These are phyloP conservation scores for Esox lucius DNA, from an alignment of 2,797 vertebrate species.

Conservation along the genomic window DNA sequence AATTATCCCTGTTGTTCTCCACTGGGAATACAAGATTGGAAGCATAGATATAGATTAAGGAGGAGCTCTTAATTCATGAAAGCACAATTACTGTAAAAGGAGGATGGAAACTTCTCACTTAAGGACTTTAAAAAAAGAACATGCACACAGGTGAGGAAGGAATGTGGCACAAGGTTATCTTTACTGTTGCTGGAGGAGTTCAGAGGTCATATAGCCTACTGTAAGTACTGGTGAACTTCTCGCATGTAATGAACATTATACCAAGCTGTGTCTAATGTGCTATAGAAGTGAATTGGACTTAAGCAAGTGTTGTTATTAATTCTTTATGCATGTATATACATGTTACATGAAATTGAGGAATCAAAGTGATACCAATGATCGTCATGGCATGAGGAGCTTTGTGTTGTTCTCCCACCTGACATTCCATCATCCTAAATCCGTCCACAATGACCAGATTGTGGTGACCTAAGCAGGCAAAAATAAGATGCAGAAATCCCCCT, in stretches of 20 bases:
- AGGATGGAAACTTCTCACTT: not conserved
- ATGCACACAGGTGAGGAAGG: not conserved
- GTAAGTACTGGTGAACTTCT: not conserved
- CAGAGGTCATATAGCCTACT: not conserved
- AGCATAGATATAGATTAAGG: conserved; percentile 21
- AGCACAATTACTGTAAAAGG: not conserved
- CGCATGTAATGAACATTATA: not conserved
- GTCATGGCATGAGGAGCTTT: not conserved
- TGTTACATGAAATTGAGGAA: not conserved
- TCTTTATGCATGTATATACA: not conserved
- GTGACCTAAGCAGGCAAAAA: conserved; percentile 30
- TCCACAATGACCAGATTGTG: conserved; percentile 49
- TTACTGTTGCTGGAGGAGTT: not conserved
- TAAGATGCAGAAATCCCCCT: conserved; percentile 28
- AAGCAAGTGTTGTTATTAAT: not conserved
- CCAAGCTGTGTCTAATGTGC: not conserved
- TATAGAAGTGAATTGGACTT: not conserved
- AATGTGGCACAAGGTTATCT: not conserved
- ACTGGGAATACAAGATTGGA: conserved; percentile 31
- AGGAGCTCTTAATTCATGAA: not conserved
- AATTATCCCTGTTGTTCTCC: conserved; percentile 38
- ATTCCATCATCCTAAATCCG: conserved; percentile 30
- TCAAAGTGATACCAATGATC: not conserved
- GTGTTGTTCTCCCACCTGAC: conserved; percentile 21
- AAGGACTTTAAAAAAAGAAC: not conserved